phyloP scores from a whole-genome alignment of 2,113 vertebrate species.

The Theristicus caerulescens region DNA sequence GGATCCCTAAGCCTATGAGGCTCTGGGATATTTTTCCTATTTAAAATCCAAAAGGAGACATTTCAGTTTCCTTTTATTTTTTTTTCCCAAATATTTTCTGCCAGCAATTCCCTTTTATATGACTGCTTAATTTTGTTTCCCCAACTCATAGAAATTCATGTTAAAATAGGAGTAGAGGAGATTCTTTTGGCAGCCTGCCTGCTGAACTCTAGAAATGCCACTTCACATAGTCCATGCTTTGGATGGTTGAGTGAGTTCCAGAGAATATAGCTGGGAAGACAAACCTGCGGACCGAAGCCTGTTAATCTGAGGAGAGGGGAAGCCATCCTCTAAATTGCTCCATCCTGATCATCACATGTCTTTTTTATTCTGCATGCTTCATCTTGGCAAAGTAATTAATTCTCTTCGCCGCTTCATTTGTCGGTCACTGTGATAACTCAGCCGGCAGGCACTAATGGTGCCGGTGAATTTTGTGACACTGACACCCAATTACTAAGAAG shows the following conservation, averaged over 20 bases:
- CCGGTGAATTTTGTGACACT: neutral
- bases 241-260: slow-evolving; percentile 13
- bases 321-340: neutral
- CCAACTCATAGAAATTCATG: neutral
- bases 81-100: neutral
- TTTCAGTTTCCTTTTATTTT: neutral
- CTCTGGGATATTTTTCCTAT: slow-evolving; percentile 12
- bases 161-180: neutral
- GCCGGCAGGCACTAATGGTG: neutral
- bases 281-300: neutral
- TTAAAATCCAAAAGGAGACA: neutral
- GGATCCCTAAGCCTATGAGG: neutral
- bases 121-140: neutral
- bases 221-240: slow-evolving; percentile 10
- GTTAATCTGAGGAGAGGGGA: neutral
- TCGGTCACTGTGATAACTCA: neutral
- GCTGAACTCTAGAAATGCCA: slow-evolving; percentile 32
- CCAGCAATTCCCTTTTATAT: neutral
- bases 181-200: slow-evolving; percentile 57
- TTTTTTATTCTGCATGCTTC: neutral
- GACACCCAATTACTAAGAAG: neutral
- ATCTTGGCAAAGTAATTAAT: neutral
- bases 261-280: neutral
- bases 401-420: neutral
- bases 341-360: neutral